Conservation (phyloP, 2,113 vertebrate species). For the Meleagris gallopavo region DNA sequence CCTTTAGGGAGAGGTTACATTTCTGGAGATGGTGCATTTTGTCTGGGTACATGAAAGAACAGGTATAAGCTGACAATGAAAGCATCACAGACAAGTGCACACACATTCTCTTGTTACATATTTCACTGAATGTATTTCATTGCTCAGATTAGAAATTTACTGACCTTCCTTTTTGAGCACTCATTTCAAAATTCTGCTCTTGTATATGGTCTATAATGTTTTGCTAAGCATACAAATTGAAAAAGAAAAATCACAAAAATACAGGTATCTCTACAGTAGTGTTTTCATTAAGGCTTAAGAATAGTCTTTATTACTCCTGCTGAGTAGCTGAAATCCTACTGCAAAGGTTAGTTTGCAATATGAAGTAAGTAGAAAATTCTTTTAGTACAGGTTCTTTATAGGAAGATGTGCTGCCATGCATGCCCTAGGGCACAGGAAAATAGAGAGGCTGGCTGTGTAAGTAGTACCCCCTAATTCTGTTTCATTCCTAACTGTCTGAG, state of each 20-base stretch:
- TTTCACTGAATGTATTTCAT: not conserved
- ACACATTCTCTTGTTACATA: not conserved
- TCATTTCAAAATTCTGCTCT: not conserved
- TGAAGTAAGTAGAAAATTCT: not conserved
- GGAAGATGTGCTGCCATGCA: not conserved
- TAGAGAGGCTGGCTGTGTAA: not conserved
- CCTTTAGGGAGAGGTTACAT: not conserved
- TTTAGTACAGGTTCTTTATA: not conserved
- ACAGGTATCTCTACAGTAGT: not conserved
- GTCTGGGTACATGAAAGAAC: not conserved
- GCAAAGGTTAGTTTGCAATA: not conserved
- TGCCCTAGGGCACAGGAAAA: not conserved
- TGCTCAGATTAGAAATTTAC: not conserved
- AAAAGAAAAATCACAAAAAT: not conserved
- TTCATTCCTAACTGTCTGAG: not conserved
- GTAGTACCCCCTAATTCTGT: too few species aligned
- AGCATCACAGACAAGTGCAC: rapidly evolving
- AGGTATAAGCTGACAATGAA: not conserved
- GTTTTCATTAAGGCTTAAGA: not conserved
- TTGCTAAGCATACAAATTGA: not conserved
- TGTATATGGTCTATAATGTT: rapidly evolving
- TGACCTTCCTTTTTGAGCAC: not conserved
- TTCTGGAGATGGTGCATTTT: not conserved
- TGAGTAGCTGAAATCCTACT: not conserved
- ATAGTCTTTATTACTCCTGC: not conserved